Evolutionary conservation across 2,797 vertebrate species (phyloP).

Genomic region (Tenualosa ilisha): DNA sequence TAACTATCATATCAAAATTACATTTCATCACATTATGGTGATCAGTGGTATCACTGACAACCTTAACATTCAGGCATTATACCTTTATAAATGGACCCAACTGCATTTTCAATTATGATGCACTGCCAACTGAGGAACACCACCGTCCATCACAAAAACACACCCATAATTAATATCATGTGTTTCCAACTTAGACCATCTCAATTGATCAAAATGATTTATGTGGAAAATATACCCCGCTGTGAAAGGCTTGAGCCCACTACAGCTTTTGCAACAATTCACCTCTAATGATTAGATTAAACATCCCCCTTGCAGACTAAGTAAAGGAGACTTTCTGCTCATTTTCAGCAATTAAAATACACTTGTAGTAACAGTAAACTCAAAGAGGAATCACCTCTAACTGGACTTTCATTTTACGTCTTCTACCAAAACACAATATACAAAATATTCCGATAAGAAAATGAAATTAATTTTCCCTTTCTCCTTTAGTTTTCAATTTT

Average conservation of each 20-base stretch:
- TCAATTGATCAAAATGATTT: background rate
- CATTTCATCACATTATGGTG: background rate
- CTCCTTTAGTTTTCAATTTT: background rate
- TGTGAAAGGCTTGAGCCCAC: background rate
- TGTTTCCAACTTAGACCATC: background rate
- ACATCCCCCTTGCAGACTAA: background rate
- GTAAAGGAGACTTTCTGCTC: background rate
- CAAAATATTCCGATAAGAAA: no score
- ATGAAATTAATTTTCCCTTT: background rate
- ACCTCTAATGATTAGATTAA: conserved; percentile 7
- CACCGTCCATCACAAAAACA: background rate
- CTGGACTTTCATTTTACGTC: background rate
- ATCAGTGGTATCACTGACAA: background rate
- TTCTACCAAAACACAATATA: background rate
- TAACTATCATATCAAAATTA: background rate
- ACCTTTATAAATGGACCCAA: background rate
- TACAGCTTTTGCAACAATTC: background rate
- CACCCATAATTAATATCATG: background rate
- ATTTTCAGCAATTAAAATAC: background rate
- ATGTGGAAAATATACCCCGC: background rate
- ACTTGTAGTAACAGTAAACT: background rate
- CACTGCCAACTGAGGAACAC: background rate
- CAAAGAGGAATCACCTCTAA: background rate
- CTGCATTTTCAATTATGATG: background rate
- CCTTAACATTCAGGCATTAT: background rate